Conservation (phyloP, 2,888 invertebrate genomes). For the Villa cingulata region DNA sequence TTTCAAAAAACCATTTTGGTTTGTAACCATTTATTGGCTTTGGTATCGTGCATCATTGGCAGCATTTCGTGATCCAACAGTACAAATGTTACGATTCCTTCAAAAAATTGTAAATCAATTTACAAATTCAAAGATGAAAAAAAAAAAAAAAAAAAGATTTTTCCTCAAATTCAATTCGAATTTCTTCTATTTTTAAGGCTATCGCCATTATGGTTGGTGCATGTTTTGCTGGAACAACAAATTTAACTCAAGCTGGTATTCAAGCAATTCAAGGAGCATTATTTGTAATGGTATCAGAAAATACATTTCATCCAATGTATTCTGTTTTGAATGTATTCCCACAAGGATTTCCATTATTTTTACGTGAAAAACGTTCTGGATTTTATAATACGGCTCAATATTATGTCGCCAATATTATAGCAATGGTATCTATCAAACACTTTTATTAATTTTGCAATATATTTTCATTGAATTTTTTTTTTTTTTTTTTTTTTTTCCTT, state of each 20-base stretch:
- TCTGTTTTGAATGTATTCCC: slow-evolving; percentile 76
- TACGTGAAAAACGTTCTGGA: slow-evolving; percentile 69
- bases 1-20: slow-evolving; percentile 50
- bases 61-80: slow-evolving; percentile 63
- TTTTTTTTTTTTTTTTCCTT: slow-evolving; percentile 8
- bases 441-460: neutral
- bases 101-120: slow-evolving; percentile 63
- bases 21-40: slow-evolving; percentile 60
- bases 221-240: slow-evolving; percentile 65
- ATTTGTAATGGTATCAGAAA: slow-evolving; percentile 78
- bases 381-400: slow-evolving; percentile 68
- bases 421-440: slow-evolving; percentile 51
- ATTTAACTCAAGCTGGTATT: slow-evolving; percentile 63
- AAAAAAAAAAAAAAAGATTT: too few species aligned
- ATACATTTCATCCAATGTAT: slow-evolving; percentile 85
- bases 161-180: neutral
- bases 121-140: too few species aligned
- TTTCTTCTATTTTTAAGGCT: slow-evolving; percentile 36
- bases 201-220: slow-evolving; percentile 68
- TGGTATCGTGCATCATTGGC: slow-evolving; percentile 61
- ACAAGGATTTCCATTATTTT: slow-evolving; percentile 61
- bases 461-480: too few species aligned
- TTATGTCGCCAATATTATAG: slow-evolving; percentile 63
- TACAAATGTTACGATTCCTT: slow-evolving; percentile 59
- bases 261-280: slow-evolving; percentile 79